Conservation (phyloP, 1,140 invertebrate genomes). For the Spodoptera frugiperda region DNA sequence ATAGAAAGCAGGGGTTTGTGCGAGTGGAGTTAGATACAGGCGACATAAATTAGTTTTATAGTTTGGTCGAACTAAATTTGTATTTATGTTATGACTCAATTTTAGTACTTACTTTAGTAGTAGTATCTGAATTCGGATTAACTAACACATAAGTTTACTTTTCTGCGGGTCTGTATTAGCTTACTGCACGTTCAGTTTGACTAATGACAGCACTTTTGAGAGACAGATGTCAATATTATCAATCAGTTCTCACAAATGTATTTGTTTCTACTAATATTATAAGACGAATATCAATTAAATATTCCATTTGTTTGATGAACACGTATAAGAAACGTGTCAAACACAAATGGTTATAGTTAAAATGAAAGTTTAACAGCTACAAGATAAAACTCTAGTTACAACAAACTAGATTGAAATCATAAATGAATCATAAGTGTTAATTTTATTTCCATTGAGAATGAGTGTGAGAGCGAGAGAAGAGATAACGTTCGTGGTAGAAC, state of each 20-base stretch:
- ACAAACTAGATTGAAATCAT: slow-evolving; percentile 33
- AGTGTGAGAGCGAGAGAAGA: slow-evolving; percentile 50
- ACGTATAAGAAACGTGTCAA: not conserved
- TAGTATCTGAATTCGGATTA: no score
- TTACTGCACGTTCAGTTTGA: not conserved
- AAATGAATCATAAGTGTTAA: slow-evolving; percentile 41
- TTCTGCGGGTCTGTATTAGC: not conserved
- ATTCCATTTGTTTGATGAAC: no score
- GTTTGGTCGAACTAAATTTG: no score
- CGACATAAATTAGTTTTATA: no score
- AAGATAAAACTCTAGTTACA: slow-evolving; percentile 20
- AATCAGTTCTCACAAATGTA: no score
- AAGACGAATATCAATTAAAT: no score
- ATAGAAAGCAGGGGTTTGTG: not conserved
- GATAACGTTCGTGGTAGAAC: slow-evolving; percentile 62
- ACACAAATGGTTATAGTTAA: slow-evolving; percentile 12
- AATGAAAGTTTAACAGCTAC: slow-evolving; percentile 26
- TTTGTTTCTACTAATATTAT: no score
- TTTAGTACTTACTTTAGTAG: no score
- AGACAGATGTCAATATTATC: slow-evolving; percentile 28
- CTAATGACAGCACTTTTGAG: slow-evolving; percentile 17
- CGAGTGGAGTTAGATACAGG: no score
- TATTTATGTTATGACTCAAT: no score
- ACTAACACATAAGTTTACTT: no score
- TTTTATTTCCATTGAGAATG: slow-evolving; percentile 51